Evolutionary conservation across 2,113 vertebrate species (phyloP), one percentile per base, ranked within the genome.

Genomic region (Pelvicachromis taeniatus): DNA sequence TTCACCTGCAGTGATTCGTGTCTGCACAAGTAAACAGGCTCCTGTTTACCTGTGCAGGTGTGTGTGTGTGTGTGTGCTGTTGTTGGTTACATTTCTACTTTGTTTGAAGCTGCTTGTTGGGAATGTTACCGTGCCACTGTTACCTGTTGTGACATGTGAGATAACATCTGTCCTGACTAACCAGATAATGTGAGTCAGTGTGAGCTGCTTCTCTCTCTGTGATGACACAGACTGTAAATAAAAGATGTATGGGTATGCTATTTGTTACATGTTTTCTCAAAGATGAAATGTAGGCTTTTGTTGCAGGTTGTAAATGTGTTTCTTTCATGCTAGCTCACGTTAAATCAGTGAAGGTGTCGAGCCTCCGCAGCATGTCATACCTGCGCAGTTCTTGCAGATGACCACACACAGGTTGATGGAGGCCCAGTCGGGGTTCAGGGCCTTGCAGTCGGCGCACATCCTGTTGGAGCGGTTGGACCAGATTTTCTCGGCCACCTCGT

Each of bases 331-430:
- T 48, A 48, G 40, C 65, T 29, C 21, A 2, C 23, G 16, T 29
- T 70, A 70, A 3, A 68, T 65, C 61, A 14, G 7, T 42, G 38
- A 45, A 10, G 38, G 26, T 6, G 13, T 48, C 23, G 9, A 7
- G 23, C 23, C 65, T 29, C 6, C 16, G 26, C 23, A 61, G 13
- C 35, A 13, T 4, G 35, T 77, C 16, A 4, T 68, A 92, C 99
- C 98, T 95, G 99, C 99, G 23, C 99, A 99, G 92, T 98, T 98
- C 93, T 99, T 99, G 95, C 99, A 99, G 96, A 99, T 99, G 90
- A 99, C 97, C 83, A 99, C 99, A 2, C 98, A 98, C 83, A 99
- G 95, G 95, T 99, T 99, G 96, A 99, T 97, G 82, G 99, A 99
- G 1, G 99, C 99, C 99, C 99, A 99, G 95, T 99, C 99, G 0